Evolutionary conservation across 2,113 vertebrate species (phyloP), one percentile per base, ranked within the genome.

Genomic region (Cephalopterus ornatus): DNA sequence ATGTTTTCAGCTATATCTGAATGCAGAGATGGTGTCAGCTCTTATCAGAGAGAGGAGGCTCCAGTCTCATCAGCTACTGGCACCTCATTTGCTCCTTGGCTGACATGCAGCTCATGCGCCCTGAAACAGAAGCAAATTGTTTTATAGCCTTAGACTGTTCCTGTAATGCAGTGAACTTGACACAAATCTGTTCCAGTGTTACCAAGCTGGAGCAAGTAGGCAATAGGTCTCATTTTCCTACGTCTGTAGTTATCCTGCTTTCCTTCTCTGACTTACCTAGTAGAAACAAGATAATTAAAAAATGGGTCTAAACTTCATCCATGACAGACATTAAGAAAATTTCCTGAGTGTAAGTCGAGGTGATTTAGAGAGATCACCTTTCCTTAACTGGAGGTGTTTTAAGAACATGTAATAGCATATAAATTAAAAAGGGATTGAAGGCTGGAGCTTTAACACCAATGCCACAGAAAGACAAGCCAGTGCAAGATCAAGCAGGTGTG

Each of bases 401-500:
- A 95, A 92, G 53, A 95, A 68, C 39, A 23, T 71, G 39, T 95
- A 97, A 73, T 58, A 92, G 41, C 66, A 35, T 28, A 56, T 76
- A 85, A 76, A 85, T 92, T 95, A 79, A 85, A 92, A 92, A 85
- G 21, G 49, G 65, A 89, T 78, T 93, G 82, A 61, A 94, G 47
- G 46, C 49, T 77, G 26, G 20, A 41, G 42, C 49, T 91, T 85
- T 93, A 93, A 85, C n/a, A 78, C 52, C 52, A 63, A 44, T 61
- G 46, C 87, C 49, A 81, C 47, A 78, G 81, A 35, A 89, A 55
- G 37, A 87, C 92, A 92, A 96, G 89, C 62, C 74, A 73, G 61
- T 65, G 68, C 96, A 94, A 93, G 95, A 96, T 70, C 63, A 82
- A 83, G 78, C 66, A 93, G 81, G 37, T 89, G 78, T 41, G 74